These are phyloP conservation scores for Tachycineta bicolor DNA, from an alignment of 2,113 vertebrate genomes.

Conservation along the genomic window DNA sequence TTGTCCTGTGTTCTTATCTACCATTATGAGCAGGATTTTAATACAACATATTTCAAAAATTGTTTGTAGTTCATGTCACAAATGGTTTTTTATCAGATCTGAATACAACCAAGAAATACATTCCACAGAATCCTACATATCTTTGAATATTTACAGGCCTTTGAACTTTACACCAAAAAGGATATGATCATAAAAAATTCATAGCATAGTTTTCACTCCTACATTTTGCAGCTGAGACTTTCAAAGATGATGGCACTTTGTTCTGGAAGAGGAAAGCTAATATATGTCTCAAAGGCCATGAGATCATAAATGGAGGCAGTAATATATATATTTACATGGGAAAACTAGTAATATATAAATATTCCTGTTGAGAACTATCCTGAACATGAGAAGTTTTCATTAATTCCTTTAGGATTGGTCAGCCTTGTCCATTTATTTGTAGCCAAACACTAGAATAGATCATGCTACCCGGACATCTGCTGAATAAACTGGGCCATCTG, in stretches of 20 bases:
- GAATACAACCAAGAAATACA: not conserved
- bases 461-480: not conserved
- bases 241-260: not conserved
- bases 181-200: constrained; percentile 1
- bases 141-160: not conserved
- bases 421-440: not conserved
- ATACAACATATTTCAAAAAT: not conserved
- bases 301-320: not conserved
- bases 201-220: constrained; percentile 1
- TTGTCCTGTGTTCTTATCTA: not conserved
- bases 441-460: not conserved
- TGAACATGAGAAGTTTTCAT: not conserved
- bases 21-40: not conserved
- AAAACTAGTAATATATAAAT: not conserved
- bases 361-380: not conserved
- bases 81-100: not conserved
- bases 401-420: not conserved
- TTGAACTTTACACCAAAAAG: not conserved
- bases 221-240: not conserved
- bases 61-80: not conserved
- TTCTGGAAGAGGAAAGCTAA: not conserved
- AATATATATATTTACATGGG: not conserved
- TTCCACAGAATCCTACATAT: not conserved
- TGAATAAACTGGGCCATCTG: constrained; percentile 26
- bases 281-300: not conserved